These are phyloP conservation scores for Limosa lapponica DNA, from an alignment of 2,797 vertebrate genomes.

Conservation along the genomic window DNA sequence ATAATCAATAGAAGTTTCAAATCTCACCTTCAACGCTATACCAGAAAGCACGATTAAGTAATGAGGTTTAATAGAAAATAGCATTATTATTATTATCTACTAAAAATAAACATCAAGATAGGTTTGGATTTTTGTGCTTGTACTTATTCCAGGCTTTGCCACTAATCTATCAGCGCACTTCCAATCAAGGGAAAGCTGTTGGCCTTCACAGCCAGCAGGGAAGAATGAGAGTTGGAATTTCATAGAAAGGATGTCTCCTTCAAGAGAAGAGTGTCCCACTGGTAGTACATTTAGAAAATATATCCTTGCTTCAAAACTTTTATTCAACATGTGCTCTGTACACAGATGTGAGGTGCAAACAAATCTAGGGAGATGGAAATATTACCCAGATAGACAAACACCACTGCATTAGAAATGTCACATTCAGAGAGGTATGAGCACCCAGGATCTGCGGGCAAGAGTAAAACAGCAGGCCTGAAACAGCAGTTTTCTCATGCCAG, in stretches of 20 bases:
- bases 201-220: rapidly evolving
- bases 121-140: neutral
- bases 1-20: neutral
- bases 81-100: neutral
- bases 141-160: neutral
- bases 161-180: neutral
- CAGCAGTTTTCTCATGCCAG: neutral
- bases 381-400: neutral
- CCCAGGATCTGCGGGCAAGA: neutral
- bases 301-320: neutral
- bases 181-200: neutral
- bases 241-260: neutral
- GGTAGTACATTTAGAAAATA: neutral
- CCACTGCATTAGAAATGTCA: neutral
- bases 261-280: neutral
- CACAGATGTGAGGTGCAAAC: neutral
- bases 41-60: neutral
- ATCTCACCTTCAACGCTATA: neutral
- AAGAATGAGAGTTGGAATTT: neutral
- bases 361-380: neutral
- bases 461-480: neutral
- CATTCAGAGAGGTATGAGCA: neutral
- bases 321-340: neutral
- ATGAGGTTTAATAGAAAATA: neutral
- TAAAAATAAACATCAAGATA: neutral